A percentile compares a stretch with the other conserved stretches of the same genome.
These are phyloP conservation scores for Kobus ellipsiprymnus DNA, from an alignment of 2,113 vertebrate genomes.

Conservation along the genomic window DNA sequence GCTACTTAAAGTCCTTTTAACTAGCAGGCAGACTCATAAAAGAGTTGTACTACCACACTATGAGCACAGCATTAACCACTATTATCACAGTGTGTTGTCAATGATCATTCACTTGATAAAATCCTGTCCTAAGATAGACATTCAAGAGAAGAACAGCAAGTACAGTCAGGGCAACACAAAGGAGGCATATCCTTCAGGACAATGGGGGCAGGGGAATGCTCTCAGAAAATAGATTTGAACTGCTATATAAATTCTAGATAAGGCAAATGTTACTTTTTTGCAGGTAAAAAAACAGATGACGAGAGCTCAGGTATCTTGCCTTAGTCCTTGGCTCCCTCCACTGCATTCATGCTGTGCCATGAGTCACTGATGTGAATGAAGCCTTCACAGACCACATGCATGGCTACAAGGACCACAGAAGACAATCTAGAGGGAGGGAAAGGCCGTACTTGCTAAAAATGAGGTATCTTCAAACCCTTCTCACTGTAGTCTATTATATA, in stretches of 20 bases:
- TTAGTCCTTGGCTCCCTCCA: not conserved
- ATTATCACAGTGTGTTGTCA: conserved; percentile 1
- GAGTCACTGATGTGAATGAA: not conserved
- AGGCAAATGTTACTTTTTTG: not conserved
- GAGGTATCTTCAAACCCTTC: not conserved
- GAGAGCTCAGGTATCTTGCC: not conserved
- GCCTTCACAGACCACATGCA: not conserved
- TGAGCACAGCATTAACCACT: not conserved
- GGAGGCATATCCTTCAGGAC: not conserved
- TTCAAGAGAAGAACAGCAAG: not conserved
- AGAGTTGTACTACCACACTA: not conserved
- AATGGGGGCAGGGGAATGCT: not conserved
- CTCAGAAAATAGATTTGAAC: not conserved
- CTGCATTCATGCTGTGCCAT: not conserved
- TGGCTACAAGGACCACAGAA: not conserved
- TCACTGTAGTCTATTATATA: not conserved
- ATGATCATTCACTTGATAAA: not conserved
- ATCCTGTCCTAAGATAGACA: not conserved
- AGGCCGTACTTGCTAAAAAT: not conserved
- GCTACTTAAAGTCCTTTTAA: conserved; percentile 4
- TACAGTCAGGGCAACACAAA: not conserved
- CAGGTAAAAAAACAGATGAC: conserved; percentile 17
- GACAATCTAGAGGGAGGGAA: not conserved
- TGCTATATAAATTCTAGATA: not conserved
- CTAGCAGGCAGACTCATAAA: conserved; percentile 13